Evolutionary conservation across 1,140 invertebrate genomes (phyloP).

Genomic region (Propsilocerus akamusi): DNA sequence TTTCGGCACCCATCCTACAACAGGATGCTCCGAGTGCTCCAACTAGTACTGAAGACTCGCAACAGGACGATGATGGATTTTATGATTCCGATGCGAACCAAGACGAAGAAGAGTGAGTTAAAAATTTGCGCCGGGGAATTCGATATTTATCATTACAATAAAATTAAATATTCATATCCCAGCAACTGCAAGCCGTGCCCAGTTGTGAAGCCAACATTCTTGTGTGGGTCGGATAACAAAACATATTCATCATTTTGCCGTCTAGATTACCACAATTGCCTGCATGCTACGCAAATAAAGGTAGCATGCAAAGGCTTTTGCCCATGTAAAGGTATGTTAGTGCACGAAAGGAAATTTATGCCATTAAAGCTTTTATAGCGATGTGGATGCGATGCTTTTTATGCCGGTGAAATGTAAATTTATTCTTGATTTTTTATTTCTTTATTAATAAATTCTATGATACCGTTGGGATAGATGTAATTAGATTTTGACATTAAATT

Average conservation of each 20-base stretch:
- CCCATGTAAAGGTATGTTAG: constrained; percentile 74
- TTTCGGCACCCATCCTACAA: constrained; percentile 18
- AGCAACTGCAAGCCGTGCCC: constrained; percentile 62
- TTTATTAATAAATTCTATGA: no score
- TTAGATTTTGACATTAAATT: no score
- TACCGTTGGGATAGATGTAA: no score
- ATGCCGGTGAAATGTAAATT: no score
- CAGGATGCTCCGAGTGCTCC: background rate
- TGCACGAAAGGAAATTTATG: constrained; percentile 12
- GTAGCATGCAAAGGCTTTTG: constrained; percentile 77
- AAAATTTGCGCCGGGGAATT: constrained; percentile 4
- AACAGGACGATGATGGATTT: constrained; percentile 50
- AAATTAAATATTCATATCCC: constrained; percentile 9
- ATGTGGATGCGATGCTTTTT: no score
- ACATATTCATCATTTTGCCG: constrained; percentile 83
- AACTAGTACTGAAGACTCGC: constrained; percentile 25
- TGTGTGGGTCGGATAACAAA: constrained; percentile 77
- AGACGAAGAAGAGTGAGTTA: constrained; percentile 34
- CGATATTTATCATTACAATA: background rate
- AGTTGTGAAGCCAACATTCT: constrained; percentile 56
- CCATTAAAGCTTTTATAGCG: background rate
- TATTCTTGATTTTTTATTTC: no score
- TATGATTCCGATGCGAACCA: constrained; percentile 51
- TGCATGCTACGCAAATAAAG: constrained; percentile 53
- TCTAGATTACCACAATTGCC: constrained; percentile 81